Conservation (phyloP, 2,888 invertebrate genomes). For the Cataglyphis altisquamis region DNA sequence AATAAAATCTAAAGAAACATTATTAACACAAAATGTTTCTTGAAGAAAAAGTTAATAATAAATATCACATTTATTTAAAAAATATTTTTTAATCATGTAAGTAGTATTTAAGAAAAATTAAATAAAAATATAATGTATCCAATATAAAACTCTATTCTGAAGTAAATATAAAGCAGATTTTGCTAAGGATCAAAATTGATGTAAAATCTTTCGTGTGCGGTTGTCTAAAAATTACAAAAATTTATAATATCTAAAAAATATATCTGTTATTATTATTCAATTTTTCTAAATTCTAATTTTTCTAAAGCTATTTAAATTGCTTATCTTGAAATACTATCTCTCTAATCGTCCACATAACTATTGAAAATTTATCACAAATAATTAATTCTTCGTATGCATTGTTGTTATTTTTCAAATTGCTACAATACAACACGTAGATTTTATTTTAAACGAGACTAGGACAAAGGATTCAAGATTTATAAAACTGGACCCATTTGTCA, state of each 20-base stretch:
- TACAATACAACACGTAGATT: neutral
- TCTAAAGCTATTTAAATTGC: neutral
- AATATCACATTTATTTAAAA: too few relatives aligned
- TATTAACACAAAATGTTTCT: neutral
- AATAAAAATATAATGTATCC: neutral
- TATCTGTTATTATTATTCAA: neutral
- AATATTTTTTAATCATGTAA: too few relatives aligned
- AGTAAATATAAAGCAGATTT: neutral
- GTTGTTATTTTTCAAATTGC: neutral
- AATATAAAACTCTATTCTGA: neutral
- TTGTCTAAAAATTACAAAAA: neutral
- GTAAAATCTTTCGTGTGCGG: neutral
- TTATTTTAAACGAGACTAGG: neutral
- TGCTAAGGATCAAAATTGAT: neutral
- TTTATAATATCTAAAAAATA: neutral
- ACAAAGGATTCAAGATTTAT: neutral
- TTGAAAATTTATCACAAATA: neutral
- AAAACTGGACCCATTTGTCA: slow-evolving; percentile 29
- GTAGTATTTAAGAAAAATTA: too few relatives aligned
- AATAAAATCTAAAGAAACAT: neutral
- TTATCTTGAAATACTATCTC: neutral
- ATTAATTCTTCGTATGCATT: neutral
- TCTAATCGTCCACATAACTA: neutral
- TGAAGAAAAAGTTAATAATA: neutral
- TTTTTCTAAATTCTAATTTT: neutral